Evolutionary conservation across 2,113 vertebrate species (phyloP).

Genomic region (Accipiter virgatus): DNA sequence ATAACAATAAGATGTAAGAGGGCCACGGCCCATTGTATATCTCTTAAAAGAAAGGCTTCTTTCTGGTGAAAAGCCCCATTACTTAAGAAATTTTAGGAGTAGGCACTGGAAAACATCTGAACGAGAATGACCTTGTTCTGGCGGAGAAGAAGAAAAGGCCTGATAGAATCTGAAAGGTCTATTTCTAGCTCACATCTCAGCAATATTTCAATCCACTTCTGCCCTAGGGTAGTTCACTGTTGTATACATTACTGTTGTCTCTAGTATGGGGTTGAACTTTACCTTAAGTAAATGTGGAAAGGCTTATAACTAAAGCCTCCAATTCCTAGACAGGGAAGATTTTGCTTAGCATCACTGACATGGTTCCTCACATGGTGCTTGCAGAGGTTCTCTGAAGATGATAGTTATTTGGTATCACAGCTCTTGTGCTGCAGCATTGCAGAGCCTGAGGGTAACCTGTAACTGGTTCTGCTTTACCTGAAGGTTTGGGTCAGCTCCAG

Average conservation of each 20-base stretch:
- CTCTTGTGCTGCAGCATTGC: neutral
- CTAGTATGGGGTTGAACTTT: neutral
- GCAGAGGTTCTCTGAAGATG: neutral
- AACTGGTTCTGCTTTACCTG: neutral
- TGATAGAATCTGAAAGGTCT: neutral
- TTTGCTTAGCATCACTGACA: neutral
- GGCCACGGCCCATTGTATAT: neutral
- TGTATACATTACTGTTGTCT: rapidly evolving
- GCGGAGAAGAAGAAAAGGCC: neutral
- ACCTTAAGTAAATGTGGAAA: neutral
- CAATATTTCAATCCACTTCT: neutral
- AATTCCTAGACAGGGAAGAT: neutral
- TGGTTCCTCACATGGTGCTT: neutral
- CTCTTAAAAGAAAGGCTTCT: neutral
- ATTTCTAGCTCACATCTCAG: neutral
- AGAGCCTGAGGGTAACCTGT: neutral
- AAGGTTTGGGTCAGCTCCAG: neutral
- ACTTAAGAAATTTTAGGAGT: neutral
- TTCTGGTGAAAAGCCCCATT: neutral
- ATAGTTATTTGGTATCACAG: neutral
- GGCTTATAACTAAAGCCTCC: neutral
- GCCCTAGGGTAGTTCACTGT: neutral
- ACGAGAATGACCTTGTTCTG: neutral
- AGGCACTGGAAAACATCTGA: neutral
- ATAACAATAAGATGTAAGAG: conserved; percentile 6